A percentile compares a stretch with the other conserved stretches of the same genome.
Conservation (phyloP, 2,888 invertebrate genomes). For the Steromphala cineraria region DNA sequence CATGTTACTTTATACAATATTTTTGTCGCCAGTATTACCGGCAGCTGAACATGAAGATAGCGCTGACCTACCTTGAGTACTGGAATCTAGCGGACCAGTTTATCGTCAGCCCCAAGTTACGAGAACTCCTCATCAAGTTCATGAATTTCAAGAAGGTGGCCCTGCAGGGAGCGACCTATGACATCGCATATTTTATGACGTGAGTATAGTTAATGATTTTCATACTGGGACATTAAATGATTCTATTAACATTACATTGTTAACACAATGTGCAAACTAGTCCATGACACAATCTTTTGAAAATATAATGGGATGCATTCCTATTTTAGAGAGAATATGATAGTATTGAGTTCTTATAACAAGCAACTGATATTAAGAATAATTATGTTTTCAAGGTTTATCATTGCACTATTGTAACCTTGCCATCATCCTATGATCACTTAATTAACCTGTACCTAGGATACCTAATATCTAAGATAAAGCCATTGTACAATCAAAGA, state of each 20-base stretch:
- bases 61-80: slow-evolving; percentile 96
- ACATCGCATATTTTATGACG: slow-evolving; percentile 94
- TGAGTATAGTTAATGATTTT: slow-evolving; percentile 77
- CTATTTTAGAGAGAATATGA: too few species aligned
- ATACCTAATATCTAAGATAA: too few species aligned
- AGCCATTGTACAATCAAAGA: too few species aligned
- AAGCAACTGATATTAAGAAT: too few species aligned
- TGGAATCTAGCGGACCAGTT: slow-evolving; percentile 93
- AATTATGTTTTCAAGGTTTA: too few species aligned
- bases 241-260: background rate
- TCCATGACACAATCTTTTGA: too few species aligned
- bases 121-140: slow-evolving; percentile 91
- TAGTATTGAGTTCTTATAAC: too few species aligned
- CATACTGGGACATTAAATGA: background rate
- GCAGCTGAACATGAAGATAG: slow-evolving; percentile 93
- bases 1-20: too few species aligned
- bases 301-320: too few species aligned
- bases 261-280: background rate
- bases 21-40: slow-evolving; percentile 87
- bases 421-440: too few species aligned
- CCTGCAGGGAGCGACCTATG: slow-evolving; percentile 89
- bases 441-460: too few species aligned
- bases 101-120: slow-evolving; percentile 89
- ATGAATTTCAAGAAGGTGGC: slow-evolving; percentile 92
- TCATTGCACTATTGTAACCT: too few species aligned